phyloP scores from a whole-genome alignment of 2,797 vertebrate species.

The Phyllotis vaccarum region DNA sequence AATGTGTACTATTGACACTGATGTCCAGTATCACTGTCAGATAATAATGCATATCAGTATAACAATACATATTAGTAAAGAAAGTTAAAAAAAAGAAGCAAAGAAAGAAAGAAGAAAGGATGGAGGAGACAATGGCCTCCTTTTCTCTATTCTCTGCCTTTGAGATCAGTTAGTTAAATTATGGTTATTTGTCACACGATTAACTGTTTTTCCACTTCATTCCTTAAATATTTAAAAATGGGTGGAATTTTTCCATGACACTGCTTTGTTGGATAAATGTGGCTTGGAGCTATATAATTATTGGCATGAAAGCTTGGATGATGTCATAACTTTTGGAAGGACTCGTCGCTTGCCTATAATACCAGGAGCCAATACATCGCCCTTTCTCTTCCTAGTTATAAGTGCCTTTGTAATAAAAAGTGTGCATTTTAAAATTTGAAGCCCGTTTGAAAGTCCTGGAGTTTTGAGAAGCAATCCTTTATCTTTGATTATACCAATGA shows the following conservation, averaged over 20 bases:
- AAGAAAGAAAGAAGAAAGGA: neutral
- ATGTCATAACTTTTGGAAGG: neutral
- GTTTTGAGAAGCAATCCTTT: neutral
- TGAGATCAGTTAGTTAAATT: neutral
- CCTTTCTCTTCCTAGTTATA: neutral
- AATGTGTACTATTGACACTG: neutral
- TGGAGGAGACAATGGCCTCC: neutral
- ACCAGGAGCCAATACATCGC: neutral
- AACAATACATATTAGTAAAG: too few species aligned
- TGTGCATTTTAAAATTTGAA: neutral
- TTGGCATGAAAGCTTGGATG: neutral
- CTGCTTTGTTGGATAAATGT: neutral
- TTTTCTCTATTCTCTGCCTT: neutral
- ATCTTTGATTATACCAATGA: neutral
- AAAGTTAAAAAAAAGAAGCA: neutral
- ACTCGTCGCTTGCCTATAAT: too few species aligned
- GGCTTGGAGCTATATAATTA: neutral
- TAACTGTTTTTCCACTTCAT: neutral
- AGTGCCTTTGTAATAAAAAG: neutral
- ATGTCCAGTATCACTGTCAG: neutral
- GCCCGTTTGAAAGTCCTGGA: neutral
- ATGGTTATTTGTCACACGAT: neutral
- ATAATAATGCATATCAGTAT: neutral
- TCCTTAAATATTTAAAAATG: conserved; percentile 19
- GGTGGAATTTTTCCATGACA: neutral